Base-by-base conservation (phyloP, 2,797 vertebrate genomes). In the Melanotaenia maccullochi region DNA sequence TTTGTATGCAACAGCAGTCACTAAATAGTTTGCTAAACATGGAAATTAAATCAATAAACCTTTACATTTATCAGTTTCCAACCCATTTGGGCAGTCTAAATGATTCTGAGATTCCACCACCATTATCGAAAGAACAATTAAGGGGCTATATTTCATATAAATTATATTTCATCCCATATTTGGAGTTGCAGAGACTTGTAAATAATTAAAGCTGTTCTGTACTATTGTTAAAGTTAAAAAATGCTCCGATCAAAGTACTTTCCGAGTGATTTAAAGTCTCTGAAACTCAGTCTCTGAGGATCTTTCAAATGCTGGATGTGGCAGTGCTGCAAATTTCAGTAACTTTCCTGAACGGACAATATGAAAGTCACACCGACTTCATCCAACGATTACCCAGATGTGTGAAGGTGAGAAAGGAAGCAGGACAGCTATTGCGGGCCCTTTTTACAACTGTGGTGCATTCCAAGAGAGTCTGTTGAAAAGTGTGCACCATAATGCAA, bases 321-420 rank as follows among this genome's bases (percentile, higher is more conserved):
- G 14, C 28, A 18, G 28, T 67, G 36, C 28, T 66, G 35, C 64
- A 66, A 12, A 66, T 40, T 55, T 57, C 7, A 59, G 18, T 18
- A 62, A 49, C 57, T 11, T 71, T 63, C 61, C 47, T 1, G 44
- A 69, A 63, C 3, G 44, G 32, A 59, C 28, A 32, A 69, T 70
- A 52, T 59, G 38, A 69, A 60, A 47, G 67, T 62, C 24, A 47
- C 24, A 16, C 5, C 28, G 36, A 59, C 65, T 62, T 65, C 33
- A 59, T n/a, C 7, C 25, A 57, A 40, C 2, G 2, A 72, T 49
- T 71, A 24, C n/a, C 36, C 69, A 65, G 8, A 24, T 56, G 20
- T 73, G 58, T 64, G 47, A 36, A 67, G 30, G 25, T 64, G 25
- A 61, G 8, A 69, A 14, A 35, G 18, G 3, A 61, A 64, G 33